Percentiles rank a stretch among this genome's conserved stretches.
Conservation (phyloP, 2,113 vertebrate genomes). For the Chloropsis cyanopogon region DNA sequence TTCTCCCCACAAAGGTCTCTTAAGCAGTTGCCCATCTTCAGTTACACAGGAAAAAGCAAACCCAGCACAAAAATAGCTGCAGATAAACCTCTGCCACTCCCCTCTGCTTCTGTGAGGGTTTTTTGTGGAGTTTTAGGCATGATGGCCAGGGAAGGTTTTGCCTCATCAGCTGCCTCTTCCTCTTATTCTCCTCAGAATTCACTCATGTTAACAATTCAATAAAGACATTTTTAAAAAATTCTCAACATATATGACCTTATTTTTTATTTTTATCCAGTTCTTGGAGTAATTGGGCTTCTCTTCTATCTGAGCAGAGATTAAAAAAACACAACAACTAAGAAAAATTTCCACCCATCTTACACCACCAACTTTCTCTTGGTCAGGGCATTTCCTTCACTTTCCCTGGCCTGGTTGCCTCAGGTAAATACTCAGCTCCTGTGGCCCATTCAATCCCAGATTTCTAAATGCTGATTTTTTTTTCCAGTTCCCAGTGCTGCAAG, state of each 20-base stretch:
- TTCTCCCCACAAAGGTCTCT: not conserved
- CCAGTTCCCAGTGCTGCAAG: not conserved
- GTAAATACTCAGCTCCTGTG: not conserved
- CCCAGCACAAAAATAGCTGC: not conserved
- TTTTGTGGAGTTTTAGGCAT: not conserved
- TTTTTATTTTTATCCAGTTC: not conserved
- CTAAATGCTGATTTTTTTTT: not conserved
- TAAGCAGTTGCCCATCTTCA: not conserved
- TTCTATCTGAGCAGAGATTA: not conserved
- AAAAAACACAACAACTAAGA: no score
- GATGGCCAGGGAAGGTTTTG: not conserved
- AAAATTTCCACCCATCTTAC: not conserved
- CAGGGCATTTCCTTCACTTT: not conserved
- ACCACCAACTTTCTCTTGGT: not conserved
- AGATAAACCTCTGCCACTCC: not conserved
- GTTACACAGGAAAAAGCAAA: not conserved
- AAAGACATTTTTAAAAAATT: not conserved
- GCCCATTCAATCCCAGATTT: not conserved
- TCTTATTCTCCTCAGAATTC: not conserved
- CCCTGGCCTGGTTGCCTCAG: not conserved
- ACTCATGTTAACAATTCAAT: not conserved
- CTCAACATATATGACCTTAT: not conserved
- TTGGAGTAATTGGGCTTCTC: not conserved
- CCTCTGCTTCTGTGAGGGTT: fast-evolving
- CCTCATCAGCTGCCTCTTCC: not conserved